A percentile compares a stretch with the other conserved stretches of the same genome.
Evolutionary conservation across 2,888 invertebrate species (phyloP).

Genomic region (Mechanitis messenoides): DNA sequence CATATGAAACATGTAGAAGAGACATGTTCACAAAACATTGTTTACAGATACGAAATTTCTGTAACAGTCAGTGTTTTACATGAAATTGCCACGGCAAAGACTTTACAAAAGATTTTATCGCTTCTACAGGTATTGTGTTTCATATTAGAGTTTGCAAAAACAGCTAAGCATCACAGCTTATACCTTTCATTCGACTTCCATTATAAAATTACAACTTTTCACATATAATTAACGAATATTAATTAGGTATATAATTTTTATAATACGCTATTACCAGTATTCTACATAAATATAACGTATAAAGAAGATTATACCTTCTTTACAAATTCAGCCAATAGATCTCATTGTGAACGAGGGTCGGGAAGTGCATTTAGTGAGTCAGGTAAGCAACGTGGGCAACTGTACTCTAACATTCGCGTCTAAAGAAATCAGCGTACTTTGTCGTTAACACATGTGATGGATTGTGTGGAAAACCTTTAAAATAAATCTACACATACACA

Average conservation of each 20-base stretch:
- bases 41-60: background rate
- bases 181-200: too few species aligned
- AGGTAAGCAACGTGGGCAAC: slow-evolving; percentile 40
- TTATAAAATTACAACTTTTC: too few species aligned
- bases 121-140: background rate
- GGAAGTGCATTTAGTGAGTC: slow-evolving; percentile 37
- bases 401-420: slow-evolving; percentile 45
- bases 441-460: slow-evolving; percentile 33
- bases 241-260: too few species aligned
- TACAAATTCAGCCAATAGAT: slow-evolving; percentile 31
- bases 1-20: background rate
- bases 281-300: too few species aligned
- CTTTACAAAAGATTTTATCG: background rate
- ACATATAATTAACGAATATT: too few species aligned
- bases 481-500: background rate
- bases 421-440: slow-evolving; percentile 26
- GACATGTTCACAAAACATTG: background rate
- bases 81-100: background rate
- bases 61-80: background rate
- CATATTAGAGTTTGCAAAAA: too few species aligned
- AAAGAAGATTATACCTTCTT: background rate
- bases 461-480: slow-evolving; percentile 32
- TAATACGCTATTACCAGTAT: too few species aligned
- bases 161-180: too few species aligned
- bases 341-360: slow-evolving; percentile 41